phyloP scores from a whole-genome alignment of 2,113 vertebrate genomes.

The Labeo catla region DNA sequence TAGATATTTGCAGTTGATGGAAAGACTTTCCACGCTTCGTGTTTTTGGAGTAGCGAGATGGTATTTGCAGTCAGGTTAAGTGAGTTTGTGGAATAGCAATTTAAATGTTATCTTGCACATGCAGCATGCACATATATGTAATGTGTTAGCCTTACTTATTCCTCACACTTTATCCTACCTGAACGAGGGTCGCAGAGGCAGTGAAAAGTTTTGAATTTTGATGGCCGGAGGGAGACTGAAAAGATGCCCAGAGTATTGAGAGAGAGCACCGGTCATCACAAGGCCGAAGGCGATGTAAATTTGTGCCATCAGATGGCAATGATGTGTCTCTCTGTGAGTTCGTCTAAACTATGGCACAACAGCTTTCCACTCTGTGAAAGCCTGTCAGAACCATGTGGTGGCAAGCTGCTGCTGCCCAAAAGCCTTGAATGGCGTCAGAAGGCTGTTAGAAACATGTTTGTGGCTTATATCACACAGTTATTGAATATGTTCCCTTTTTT shows the following conservation, averaged over 20 bases:
- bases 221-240: background rate
- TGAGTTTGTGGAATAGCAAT: constrained; percentile 8
- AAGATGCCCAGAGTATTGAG: background rate
- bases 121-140: constrained; percentile 22
- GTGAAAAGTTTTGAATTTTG: constrained; percentile 2
- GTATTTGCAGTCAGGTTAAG: background rate
- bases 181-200: background rate
- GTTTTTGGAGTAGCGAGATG: constrained; percentile 8
- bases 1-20: constrained; percentile 17
- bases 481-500: background rate
- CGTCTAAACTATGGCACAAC: constrained; percentile 81
- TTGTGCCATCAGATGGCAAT: constrained; percentile 67
- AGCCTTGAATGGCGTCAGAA: background rate
- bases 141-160: constrained; percentile 6
- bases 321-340: constrained; percentile 46
- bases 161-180: background rate
- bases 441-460: background rate
- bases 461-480: background rate
- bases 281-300: constrained; percentile 45
- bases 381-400: constrained; percentile 89
- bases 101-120: constrained; percentile 37
- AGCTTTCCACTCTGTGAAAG: constrained; percentile 82
- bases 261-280: background rate
- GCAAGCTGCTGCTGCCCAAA: constrained; percentile 76
- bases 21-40: background rate